A percentile compares a stretch with the other conserved stretches of the same genome.
phyloP scores from a whole-genome alignment of 1,140 invertebrate species.

The Heliconius nattereri region DNA sequence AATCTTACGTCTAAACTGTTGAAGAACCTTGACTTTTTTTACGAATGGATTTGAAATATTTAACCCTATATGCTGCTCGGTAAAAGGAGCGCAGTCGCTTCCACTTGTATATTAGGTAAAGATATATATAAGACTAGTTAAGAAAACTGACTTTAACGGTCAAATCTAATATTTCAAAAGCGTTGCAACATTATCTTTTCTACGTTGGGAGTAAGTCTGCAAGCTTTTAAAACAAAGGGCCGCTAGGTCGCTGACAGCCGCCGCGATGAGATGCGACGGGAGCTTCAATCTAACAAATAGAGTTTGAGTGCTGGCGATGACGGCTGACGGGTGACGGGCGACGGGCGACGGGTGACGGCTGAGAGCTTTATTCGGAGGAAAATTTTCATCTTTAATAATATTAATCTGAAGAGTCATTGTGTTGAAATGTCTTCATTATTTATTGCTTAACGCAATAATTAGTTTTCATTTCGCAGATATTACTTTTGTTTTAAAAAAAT shows the following conservation, averaged over 20 bases:
- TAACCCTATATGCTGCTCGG: too few relatives aligned
- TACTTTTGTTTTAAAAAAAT: neutral
- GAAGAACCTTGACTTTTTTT: too few relatives aligned
- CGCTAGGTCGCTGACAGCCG: slow-evolving; percentile 4
- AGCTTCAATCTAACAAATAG: slow-evolving; percentile 11
- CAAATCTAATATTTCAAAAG: neutral
- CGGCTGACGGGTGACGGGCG: neutral
- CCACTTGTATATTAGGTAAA: too few relatives aligned
- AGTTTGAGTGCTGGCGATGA: neutral
- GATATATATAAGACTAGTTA: too few relatives aligned
- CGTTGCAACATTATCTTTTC: neutral
- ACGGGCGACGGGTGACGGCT: neutral
- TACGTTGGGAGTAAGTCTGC: neutral
- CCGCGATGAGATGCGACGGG: neutral
- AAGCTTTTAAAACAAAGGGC: neutral
- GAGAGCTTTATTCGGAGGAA: neutral
- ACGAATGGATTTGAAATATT: too few relatives aligned
- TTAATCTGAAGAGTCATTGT: neutral
- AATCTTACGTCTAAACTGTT: too few relatives aligned
- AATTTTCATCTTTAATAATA: slow-evolving; percentile 8
- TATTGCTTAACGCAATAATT: neutral
- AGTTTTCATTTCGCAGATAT: neutral
- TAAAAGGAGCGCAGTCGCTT: too few relatives aligned
- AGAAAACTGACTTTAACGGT: neutral
- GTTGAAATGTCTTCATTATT: neutral